Evolutionary conservation across 2,113 vertebrate genomes (phyloP).

Genomic region (Orthonyx spaldingii): DNA sequence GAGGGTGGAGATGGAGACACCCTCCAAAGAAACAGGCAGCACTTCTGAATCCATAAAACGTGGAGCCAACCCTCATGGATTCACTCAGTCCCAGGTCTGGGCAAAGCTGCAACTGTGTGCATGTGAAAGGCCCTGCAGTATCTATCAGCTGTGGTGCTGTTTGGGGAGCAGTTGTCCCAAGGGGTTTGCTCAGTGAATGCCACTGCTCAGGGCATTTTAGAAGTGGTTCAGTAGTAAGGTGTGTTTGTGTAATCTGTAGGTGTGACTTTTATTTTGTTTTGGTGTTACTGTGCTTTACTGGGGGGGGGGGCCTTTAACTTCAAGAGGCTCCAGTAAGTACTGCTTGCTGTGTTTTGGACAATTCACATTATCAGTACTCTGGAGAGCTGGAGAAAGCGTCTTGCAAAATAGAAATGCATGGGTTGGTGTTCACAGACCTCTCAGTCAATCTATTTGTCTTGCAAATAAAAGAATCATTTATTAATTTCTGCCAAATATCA

Average conservation of each 20-base stretch:
- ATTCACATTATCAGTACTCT: not conserved
- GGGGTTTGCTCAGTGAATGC: not conserved
- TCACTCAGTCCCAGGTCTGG: not conserved
- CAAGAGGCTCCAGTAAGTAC: not conserved
- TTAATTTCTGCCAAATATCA: not conserved
- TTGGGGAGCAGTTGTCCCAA: not conserved
- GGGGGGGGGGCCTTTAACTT: not conserved
- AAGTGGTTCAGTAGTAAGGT: not conserved
- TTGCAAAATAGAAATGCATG: not conserved
- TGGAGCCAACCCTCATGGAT: not conserved
- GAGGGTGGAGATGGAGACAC: not conserved
- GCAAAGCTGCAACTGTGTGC: not conserved
- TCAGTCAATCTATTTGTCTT: not conserved
- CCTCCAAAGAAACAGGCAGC: not conserved
- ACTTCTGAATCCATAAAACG: not conserved
- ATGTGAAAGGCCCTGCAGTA: not conserved
- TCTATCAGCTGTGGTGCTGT: not conserved
- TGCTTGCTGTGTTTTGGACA: not conserved
- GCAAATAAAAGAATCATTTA: not conserved
- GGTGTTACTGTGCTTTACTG: not conserved
- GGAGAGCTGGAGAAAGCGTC: not conserved
- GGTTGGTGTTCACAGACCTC: not conserved
- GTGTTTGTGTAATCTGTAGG: rapidly evolving
- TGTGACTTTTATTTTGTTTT: not conserved
- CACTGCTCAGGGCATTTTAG: not conserved